Evolutionary conservation across 2,113 vertebrate species (phyloP).

Genomic region (Octodon degus): DNA sequence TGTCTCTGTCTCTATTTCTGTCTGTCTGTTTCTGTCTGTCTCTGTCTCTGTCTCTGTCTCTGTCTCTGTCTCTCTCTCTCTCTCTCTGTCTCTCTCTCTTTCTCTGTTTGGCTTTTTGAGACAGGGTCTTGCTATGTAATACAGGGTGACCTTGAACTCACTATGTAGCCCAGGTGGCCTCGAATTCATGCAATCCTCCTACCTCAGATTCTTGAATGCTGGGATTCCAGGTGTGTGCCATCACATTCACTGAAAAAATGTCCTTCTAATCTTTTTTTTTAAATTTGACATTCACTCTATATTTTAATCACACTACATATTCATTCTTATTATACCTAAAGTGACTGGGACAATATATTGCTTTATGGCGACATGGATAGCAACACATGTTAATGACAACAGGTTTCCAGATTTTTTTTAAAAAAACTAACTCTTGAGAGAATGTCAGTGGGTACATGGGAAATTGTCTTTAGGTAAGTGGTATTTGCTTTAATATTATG

Average conservation of each 20-base stretch:
- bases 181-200: too few relatives aligned
- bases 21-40: too few relatives aligned
- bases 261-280: neutral
- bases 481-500: slow-evolving; percentile 34
- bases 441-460: neutral
- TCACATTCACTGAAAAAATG: neutral
- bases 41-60: too few relatives aligned
- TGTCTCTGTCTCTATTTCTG: too few relatives aligned
- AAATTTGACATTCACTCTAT: neutral
- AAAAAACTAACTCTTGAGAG: neutral
- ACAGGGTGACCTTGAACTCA: too few relatives aligned
- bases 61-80: too few relatives aligned
- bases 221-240: too few relatives aligned
- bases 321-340: slow-evolving; percentile 7
- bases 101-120: too few relatives aligned
- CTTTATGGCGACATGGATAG: neutral
- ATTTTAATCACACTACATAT: neutral
- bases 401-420: neutral
- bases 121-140: too few relatives aligned
- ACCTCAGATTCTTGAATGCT: too few relatives aligned
- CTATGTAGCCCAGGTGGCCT: too few relatives aligned
- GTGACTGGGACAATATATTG: neutral
- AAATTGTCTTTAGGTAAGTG: neutral
- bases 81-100: too few relatives aligned
- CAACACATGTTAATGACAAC: neutral